Evolutionary conservation across 2,113 vertebrate species (phyloP), one percentile per base, ranked within the genome.

Genomic region (Cariama cristata): DNA sequence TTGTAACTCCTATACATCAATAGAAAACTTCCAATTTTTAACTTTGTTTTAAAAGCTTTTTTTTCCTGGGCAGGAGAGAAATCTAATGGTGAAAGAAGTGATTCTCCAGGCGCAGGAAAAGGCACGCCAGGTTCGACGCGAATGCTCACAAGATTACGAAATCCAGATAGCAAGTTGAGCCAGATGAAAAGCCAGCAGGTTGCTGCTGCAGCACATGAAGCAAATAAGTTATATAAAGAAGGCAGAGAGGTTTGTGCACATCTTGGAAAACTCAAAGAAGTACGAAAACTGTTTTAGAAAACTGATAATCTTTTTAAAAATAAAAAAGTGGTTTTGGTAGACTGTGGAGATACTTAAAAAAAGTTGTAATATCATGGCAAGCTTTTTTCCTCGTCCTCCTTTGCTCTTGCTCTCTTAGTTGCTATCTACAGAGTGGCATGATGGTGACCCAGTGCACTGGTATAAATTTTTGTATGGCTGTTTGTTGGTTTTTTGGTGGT

Each of bases 101-200:
- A 99, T 79, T 98, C 97, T 96, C 98, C 98, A 59, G 98, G 98
- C 42, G 74, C 91, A 22, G 98, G 98, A 64, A 98, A 67, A 96
- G 97, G 98, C 45, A 60, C 97, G 0, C 86, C 98, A 27, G 97
- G 98, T 64, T 98, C 99, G 0, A 99, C 98, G 1, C 98, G 99
- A 52, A 99, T 99, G 98, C 99, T 99, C 96, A 99, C 99, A 49
- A 98, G 99, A 27, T 96, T 99, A 95, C 98, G 99, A 93, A 99
- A 99, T 94, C 99, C 99, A 16, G 99, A 99, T 2, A 99, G 99
- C 98, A 99, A 99, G 91, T 98, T 99, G 74, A 99, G 99, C 97
- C 99, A 99, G 95, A 94, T 99, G 79, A 99, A 99, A 98, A 99
- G 94, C 92, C 99, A 99, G 68, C 99, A 99, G 98, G 99, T 99